phyloP scores from a whole-genome alignment of 2,888 invertebrate species.

The Drosophila mayaguana region DNA sequence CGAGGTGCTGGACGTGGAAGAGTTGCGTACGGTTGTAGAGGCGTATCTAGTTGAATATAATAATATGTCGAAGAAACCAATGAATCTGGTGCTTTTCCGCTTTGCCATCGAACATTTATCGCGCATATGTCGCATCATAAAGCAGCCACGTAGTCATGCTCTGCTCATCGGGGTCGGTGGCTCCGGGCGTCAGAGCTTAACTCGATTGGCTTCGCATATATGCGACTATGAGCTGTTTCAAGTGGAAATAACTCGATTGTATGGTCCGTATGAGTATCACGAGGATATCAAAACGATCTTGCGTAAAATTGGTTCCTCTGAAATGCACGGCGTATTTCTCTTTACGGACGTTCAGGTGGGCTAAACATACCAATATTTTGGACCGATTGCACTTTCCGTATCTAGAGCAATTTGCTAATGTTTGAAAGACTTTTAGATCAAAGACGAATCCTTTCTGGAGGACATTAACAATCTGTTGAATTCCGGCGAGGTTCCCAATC shows the following conservation, averaged over 20 bases:
- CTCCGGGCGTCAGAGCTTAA: conserved; percentile 96
- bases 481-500: conserved; percentile 96
- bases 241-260: conserved; percentile 96
- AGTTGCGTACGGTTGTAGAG: conserved; percentile 93
- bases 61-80: conserved; percentile 97
- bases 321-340: conserved; percentile 94
- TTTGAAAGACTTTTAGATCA: conserved; percentile 87
- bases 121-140: conserved; percentile 94
- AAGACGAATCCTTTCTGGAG: conserved; percentile 96
- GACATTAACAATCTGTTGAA: conserved; percentile 96
- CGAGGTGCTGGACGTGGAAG: conserved; percentile 94
- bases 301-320: conserved; percentile 92
- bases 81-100: conserved; percentile 97
- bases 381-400: neutral
- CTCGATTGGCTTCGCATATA: conserved; percentile 95
- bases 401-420: conserved; percentile 26
- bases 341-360: conserved; percentile 95
- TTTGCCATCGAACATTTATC: conserved; percentile 98
- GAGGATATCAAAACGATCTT: conserved; percentile 95
- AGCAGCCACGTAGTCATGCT: conserved; percentile 96
- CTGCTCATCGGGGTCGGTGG: conserved; percentile 96
- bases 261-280: conserved; percentile 94
- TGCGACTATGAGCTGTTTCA: conserved; percentile 96
- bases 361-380: neutral
- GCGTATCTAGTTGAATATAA: conserved; percentile 96